Percentiles rank a stretch among this genome's conserved stretches.
phyloP scores from a whole-genome alignment of 2,113 vertebrate species.

The Corvus cornix region DNA sequence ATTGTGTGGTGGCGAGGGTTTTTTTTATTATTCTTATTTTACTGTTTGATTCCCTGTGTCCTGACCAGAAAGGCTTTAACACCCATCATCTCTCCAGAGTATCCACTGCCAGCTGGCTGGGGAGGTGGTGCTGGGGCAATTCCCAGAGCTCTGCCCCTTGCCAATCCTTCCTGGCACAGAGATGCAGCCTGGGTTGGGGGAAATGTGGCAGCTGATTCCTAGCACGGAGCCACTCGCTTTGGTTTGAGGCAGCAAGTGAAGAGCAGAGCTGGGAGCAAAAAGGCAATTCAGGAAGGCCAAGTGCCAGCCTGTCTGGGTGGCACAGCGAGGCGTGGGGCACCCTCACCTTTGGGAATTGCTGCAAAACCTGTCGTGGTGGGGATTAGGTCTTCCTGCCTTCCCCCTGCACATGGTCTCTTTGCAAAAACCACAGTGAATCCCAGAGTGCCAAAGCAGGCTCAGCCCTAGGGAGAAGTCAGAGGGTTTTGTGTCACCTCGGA shows the following conservation, averaged over 20 bases:
- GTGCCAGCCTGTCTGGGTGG: neutral
- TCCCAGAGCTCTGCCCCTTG: neutral
- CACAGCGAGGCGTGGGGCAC: neutral
- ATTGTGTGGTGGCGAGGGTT: neutral
- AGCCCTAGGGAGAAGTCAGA: neutral
- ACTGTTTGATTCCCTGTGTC: neutral
- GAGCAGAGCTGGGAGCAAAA: neutral
- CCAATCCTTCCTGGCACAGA: neutral
- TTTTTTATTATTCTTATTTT: conserved; percentile 37
- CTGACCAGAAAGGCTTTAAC: neutral
- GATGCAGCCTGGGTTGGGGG: neutral
- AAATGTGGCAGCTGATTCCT: neutral
- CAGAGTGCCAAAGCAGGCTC: neutral
- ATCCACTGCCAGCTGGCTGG: neutral
- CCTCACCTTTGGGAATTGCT: neutral
- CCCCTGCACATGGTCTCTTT: neutral
- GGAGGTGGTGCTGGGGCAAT: neutral
- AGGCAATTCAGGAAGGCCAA: neutral
- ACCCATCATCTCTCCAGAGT: neutral
- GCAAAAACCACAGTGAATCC: rapidly evolving
- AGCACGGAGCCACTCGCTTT: neutral
- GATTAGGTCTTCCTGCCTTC: neutral
- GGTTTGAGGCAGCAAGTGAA: neutral
- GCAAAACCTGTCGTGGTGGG: rapidly evolving
- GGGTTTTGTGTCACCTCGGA: neutral